Conservation (phyloP, 2,113 vertebrate species). For the Bagarius yarrelli region DNA sequence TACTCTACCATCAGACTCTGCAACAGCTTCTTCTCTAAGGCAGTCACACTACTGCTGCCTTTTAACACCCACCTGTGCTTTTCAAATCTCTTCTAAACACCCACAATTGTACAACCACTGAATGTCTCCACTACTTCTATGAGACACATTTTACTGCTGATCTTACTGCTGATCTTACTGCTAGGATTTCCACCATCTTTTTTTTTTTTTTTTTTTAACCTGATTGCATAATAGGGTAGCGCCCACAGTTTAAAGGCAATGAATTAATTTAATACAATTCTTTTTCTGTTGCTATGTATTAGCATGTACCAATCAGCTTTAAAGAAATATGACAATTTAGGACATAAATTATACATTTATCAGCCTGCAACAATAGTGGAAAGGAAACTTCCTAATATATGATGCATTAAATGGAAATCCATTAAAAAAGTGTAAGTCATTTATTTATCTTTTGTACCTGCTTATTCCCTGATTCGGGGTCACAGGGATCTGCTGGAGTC, state of each 20-base stretch:
- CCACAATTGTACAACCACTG: background rate
- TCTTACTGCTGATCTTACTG: too few relatives aligned
- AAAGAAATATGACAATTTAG: too few relatives aligned
- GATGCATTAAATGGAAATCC: too few relatives aligned
- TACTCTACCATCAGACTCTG: background rate
- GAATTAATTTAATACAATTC: background rate
- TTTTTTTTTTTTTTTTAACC: background rate
- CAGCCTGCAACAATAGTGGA: too few relatives aligned
- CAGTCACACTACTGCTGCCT: background rate
- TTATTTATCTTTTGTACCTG: too few relatives aligned
- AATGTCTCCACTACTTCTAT: background rate
- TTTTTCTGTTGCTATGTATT: background rate
- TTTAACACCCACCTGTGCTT: constrained; percentile 5
- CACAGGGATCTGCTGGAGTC: too few relatives aligned
- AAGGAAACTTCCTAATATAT: too few relatives aligned
- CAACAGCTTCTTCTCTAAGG: background rate
- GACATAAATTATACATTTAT: too few relatives aligned
- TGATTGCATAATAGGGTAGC: background rate
- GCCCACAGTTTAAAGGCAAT: background rate
- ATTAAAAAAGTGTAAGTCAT: too few relatives aligned
- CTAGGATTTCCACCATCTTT: background rate
- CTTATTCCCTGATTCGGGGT: too few relatives aligned
- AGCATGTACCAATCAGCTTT: background rate
- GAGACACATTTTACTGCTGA: background rate
- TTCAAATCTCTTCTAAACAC: background rate